phyloP scores from a whole-genome alignment of 2,113 vertebrate species.

The Macrotus californicus region DNA sequence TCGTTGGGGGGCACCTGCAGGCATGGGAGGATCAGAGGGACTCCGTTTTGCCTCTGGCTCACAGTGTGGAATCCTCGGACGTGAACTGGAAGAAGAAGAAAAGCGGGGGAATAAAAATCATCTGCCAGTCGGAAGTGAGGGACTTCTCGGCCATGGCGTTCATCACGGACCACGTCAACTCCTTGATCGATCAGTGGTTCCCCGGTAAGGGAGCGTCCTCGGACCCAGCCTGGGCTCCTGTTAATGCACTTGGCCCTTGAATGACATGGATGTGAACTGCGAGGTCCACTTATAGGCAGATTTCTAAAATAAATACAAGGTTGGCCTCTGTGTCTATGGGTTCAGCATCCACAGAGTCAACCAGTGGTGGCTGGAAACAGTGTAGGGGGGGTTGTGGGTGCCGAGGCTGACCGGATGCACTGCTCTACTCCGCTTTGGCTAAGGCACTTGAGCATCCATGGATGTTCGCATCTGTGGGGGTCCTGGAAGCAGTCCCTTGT shows the following conservation, averaged over 20 bases:
- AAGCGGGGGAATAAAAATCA: conserved; percentile 95
- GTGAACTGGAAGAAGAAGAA: conserved; percentile 98
- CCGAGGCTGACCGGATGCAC: background rate
- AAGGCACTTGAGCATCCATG: background rate
- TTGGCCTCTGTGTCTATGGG: background rate
- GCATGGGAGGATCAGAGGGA: background rate
- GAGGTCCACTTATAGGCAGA: background rate
- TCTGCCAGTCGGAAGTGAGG: conserved; percentile 93
- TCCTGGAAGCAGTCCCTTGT: background rate
- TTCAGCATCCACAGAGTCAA: background rate
- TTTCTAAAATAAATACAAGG: background rate
- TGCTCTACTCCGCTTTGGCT: background rate
- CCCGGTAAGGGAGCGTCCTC: conserved; percentile 85
- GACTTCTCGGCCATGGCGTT: conserved; percentile 99
- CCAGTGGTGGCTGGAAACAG: background rate
- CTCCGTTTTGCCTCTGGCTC: conserved; percentile 29
- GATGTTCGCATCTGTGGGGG: background rate
- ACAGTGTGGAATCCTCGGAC: conserved; percentile 94
- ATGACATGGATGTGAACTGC: background rate
- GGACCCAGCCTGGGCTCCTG: background rate
- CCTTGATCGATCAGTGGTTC: conserved; percentile 98
- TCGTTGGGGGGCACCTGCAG: too few relatives aligned
- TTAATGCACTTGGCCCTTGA: background rate
- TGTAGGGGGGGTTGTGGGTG: background rate
- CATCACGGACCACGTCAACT: conserved; percentile 96